Percentiles rank a stretch among this genome's conserved stretches.
These are phyloP conservation scores for Acleris literana DNA, from an alignment of 2,888 invertebrate genomes.

Conservation along the genomic window DNA sequence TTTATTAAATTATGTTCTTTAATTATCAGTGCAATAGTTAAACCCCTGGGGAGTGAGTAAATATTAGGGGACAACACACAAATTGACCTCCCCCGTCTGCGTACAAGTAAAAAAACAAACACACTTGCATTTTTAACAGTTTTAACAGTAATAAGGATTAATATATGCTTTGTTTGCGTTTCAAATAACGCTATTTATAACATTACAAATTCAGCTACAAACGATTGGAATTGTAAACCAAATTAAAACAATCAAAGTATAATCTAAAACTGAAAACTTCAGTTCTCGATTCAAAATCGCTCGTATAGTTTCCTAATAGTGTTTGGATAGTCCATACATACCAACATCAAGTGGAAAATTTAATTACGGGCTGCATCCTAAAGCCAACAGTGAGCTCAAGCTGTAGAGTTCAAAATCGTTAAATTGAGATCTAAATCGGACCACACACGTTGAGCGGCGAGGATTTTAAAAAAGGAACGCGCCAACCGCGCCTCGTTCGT, in stretches of 20 bases:
- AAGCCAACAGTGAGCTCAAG: slow-evolving; percentile 38
- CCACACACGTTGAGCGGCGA: slow-evolving; percentile 77
- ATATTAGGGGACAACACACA: too few species aligned
- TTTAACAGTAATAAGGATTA: too few species aligned
- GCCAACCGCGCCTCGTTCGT: slow-evolving; percentile 80
- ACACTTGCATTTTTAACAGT: too few species aligned
- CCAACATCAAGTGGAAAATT: slow-evolving; percentile 46
- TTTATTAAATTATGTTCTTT: too few species aligned
- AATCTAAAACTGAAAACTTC: slow-evolving; percentile 32
- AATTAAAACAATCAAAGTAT: slow-evolving; percentile 6
- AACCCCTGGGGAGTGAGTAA: too few species aligned
- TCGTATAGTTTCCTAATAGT: slow-evolving; percentile 35
- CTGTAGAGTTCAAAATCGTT: slow-evolving; percentile 41
- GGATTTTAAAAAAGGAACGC: slow-evolving; percentile 80
- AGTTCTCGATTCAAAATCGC: slow-evolving; percentile 28
- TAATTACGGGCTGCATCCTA: slow-evolving; percentile 30
- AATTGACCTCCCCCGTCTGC: too few species aligned
- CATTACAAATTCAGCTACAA: too few species aligned
- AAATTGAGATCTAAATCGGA: slow-evolving; percentile 49
- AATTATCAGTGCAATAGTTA: too few species aligned
- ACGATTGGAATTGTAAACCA: background rate
- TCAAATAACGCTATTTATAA: too few species aligned
- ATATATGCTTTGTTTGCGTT: too few species aligned
- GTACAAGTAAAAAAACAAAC: too few species aligned
- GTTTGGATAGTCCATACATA: slow-evolving; percentile 47